Evolutionary conservation across 2,888 invertebrate genomes (phyloP).

Genomic region (Coecobrya sp.): DNA sequence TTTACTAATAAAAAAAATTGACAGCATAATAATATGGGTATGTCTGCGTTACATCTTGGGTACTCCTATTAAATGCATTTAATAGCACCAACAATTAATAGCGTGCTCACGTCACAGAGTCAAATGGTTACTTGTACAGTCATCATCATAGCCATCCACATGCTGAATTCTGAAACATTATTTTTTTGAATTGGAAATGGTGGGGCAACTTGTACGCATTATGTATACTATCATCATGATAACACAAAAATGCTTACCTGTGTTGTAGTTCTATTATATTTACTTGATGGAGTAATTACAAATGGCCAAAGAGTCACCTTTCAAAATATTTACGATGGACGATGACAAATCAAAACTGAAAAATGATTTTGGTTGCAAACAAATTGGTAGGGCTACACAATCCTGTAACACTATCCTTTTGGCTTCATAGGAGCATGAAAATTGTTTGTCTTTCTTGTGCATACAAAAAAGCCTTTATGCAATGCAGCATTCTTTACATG

Average conservation of each 20-base stretch:
- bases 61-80: not conserved
- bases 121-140: not conserved
- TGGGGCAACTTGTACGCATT: not conserved
- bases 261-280: not conserved
- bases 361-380: conserved; percentile 22
- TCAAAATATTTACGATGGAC: conserved; percentile 64
- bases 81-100: conserved; percentile 19
- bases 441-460: not conserved
- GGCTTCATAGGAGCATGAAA: not conserved
- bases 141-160: not conserved
- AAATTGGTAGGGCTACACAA: not conserved
- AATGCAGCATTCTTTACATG: not conserved
- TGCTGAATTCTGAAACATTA: not conserved
- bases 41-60: not conserved
- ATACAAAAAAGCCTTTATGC: conserved; percentile 7
- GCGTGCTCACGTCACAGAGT: not conserved
- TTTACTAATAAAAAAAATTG: conserved; percentile 24
- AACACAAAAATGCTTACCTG: not conserved
- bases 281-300: conserved; percentile 31
- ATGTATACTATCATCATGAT: not conserved
- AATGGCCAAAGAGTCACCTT: conserved; percentile 48
- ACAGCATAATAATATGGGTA: not conserved
- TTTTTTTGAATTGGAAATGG: not conserved
- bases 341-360: conserved; percentile 68
- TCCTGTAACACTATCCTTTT: not conserved